Conservation (phyloP, 2,888 invertebrate species). For the Micoletzkya japonica region DNA sequence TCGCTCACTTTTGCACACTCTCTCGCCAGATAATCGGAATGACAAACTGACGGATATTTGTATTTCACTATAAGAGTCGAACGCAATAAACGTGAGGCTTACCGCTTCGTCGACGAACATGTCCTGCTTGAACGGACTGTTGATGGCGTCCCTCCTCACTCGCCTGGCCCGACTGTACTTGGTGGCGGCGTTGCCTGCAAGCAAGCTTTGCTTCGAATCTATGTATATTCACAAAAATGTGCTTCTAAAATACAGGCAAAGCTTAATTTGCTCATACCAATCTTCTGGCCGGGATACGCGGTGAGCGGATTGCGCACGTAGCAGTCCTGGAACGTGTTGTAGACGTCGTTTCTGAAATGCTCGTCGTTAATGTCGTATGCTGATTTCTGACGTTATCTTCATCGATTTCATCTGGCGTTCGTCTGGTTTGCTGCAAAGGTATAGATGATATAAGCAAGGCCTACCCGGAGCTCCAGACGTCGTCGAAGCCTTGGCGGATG, state of each 20-base stretch:
- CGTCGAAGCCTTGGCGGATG: conserved; percentile 21
- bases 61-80: not conserved
- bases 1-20: too few relatives aligned
- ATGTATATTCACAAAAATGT: not conserved
- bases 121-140: conserved; percentile 21
- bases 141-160: conserved; percentile 6
- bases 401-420: not conserved
- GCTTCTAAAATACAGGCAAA: not conserved
- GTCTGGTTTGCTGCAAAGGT: not conserved
- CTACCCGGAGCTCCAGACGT: conserved; percentile 22
- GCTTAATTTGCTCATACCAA: conserved; percentile 2
- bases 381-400: not conserved
- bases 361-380: not conserved
- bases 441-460: not conserved
- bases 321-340: conserved; percentile 56
- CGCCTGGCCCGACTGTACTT: conserved; percentile 19
- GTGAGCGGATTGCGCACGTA: conserved; percentile 41
- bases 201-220: not conserved
- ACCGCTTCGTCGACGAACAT: conserved; percentile 39
- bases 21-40: too few relatives aligned
- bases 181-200: conserved; percentile 26
- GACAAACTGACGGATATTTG: too few relatives aligned
- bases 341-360: conserved; percentile 42
- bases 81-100: too few relatives aligned
- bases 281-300: conserved; percentile 2